Percentiles rank a stretch among this genome's conserved stretches.
phyloP scores from a whole-genome alignment of 2,797 vertebrate species.

The Enteromius treurensis region DNA sequence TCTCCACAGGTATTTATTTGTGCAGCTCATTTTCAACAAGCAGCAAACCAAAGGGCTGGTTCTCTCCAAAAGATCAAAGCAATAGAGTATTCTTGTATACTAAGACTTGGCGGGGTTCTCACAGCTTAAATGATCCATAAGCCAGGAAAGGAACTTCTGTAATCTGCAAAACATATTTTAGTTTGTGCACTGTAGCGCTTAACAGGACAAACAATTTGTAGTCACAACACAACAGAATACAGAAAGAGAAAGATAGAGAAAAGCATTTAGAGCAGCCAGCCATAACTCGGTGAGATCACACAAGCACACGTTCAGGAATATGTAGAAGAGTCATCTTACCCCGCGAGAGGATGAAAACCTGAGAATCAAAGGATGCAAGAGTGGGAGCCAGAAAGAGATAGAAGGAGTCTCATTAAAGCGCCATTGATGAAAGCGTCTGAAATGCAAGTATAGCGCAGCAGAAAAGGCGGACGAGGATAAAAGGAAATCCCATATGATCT shows the following conservation, averaged over 20 bases:
- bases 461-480: slow-evolving; percentile 61
- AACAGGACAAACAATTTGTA: not conserved
- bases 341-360: slow-evolving; percentile 26
- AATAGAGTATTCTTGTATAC: not conserved
- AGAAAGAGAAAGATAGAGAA: not conserved
- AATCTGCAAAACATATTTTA: not conserved
- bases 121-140: not conserved
- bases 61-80: slow-evolving; percentile 19
- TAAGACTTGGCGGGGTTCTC: not conserved
- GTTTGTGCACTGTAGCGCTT: not conserved
- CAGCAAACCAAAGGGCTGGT: not conserved
- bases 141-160: not conserved
- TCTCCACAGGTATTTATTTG: not conserved
- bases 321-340: slow-evolving; percentile 23
- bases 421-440: slow-evolving; percentile 49
- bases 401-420: slow-evolving; percentile 39
- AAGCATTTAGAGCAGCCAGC: slow-evolving; percentile 11
- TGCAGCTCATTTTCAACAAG: slow-evolving; percentile 9
- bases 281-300: slow-evolving; percentile 20
- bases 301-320: not conserved
- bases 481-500: slow-evolving; percentile 65
- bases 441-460: slow-evolving; percentile 33
- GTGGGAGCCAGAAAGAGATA: slow-evolving; percentile 28
- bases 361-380: slow-evolving; percentile 38
- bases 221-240: not conserved